Conservation (phyloP, 2,113 vertebrate species). For the Carettochelys insculpta region DNA sequence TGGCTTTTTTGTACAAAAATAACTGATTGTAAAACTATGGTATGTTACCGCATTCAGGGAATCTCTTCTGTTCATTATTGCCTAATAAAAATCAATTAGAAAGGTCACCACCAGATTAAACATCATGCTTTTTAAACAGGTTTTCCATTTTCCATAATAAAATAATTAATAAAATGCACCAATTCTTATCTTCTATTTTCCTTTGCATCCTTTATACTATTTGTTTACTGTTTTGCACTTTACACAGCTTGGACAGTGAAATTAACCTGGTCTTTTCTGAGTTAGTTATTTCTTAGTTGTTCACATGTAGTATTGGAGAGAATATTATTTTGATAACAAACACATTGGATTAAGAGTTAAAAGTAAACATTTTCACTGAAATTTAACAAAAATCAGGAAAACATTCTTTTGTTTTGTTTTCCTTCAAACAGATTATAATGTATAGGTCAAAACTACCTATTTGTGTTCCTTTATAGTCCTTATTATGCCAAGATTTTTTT, state of each 20-base stretch:
- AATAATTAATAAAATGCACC: neutral
- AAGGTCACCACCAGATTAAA: neutral
- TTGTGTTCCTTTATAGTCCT: neutral
- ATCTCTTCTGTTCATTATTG: neutral
- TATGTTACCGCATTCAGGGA: fast-evolving
- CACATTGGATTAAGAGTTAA: neutral
- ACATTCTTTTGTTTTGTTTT: neutral
- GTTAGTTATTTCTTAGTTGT: conserved; percentile 22
- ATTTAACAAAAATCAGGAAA: neutral
- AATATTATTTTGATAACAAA: neutral
- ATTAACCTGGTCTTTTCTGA: neutral
- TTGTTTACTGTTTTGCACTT: neutral
- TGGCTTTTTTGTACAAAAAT: neutral
- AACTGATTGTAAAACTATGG: neutral
- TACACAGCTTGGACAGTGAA: neutral
- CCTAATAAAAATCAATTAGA: neutral
- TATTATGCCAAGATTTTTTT: neutral
- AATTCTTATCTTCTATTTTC: fast-evolving
- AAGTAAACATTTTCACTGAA: neutral
- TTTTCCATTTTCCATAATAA: neutral
- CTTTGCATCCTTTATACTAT: neutral
- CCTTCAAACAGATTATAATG: neutral
- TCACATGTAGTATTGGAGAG: neutral
- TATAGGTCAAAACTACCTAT: neutral
- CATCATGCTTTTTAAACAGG: neutral